Evolutionary conservation across 92 coral and sea anemone genomes (phyloP).

Genomic region (Palythoa caribaeorum): DNA sequence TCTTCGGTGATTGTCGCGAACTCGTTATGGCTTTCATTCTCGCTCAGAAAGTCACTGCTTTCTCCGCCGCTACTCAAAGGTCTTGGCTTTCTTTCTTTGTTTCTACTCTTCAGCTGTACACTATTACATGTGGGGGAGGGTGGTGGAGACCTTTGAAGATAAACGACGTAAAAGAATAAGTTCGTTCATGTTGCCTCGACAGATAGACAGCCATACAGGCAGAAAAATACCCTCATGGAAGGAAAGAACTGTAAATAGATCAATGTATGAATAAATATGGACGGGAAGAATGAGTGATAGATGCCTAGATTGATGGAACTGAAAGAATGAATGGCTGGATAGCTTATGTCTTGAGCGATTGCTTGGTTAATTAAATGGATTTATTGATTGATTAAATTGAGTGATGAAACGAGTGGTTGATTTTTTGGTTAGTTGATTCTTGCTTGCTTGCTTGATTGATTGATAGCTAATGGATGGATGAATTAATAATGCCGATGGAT

Average conservation of each 20-base stretch:
- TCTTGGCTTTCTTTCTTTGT: conserved; percentile 63
- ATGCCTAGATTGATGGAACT: too few relatives aligned
- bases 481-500: not conserved
- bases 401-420: too few relatives aligned
- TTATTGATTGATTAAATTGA: too few relatives aligned
- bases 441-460: not conserved
- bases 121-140: not conserved
- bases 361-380: too few relatives aligned
- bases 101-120: conserved; percentile 14
- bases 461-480: not conserved
- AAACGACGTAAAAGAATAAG: not conserved
- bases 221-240: too few relatives aligned
- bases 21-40: conserved; percentile 69
- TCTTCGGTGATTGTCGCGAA: conserved; percentile 77
- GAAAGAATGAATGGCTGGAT: too few relatives aligned
- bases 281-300: too few relatives aligned
- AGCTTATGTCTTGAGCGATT: too few relatives aligned
- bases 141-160: conserved; percentile 1
- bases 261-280: too few relatives aligned
- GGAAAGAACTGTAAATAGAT: too few relatives aligned
- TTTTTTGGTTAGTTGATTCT: not conserved
- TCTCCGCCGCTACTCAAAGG: conserved; percentile 71
- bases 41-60: conserved; percentile 70
- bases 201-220: too few relatives aligned
- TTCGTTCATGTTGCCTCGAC: not conserved